A percentile compares a stretch with the other conserved stretches of the same genome.
phyloP scores from a whole-genome alignment of 2,797 vertebrate genomes.

The Sandelia bainsii region DNA sequence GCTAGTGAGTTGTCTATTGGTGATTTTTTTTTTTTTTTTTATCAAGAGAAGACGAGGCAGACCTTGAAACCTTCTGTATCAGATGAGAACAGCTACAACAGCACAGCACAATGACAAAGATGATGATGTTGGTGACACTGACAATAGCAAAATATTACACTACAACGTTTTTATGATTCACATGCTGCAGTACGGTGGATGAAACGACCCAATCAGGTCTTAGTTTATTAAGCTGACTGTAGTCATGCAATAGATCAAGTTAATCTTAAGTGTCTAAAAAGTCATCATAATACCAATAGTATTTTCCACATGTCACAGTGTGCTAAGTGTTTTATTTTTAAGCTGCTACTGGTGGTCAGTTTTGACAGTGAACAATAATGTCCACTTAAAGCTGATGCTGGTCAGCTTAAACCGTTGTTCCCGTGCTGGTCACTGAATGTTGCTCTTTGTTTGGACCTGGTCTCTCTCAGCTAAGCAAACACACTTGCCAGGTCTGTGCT shows the following conservation, averaged over 20 bases:
- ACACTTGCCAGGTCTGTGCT: constrained; percentile 4
- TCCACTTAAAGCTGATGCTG: neutral
- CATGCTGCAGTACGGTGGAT: neutral
- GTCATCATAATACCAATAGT: too few species aligned
- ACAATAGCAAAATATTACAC: neutral
- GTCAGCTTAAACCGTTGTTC: neutral
- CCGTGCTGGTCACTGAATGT: neutral
- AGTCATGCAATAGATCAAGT: too few species aligned
- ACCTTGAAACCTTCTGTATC: constrained; percentile 4
- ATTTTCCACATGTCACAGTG: neutral
- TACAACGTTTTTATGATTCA: neutral
- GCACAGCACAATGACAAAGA: neutral
- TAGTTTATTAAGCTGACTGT: too few species aligned
- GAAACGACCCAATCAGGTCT: neutral
- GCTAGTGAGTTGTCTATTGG: neutral
- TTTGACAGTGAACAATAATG: neutral
- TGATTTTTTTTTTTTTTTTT: neutral
- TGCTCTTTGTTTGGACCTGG: neutral
- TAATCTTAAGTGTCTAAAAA: too few species aligned
- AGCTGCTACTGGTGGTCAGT: too few species aligned
- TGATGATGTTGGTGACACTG: neutral
- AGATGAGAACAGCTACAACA: neutral
- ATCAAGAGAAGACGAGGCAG: constrained; percentile 4
- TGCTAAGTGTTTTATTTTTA: neutral
- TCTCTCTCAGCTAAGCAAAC: constrained; percentile 28